These are phyloP conservation scores for Potamilus streckersoni DNA, from an alignment of 1,140 invertebrate genomes.

Conservation along the genomic window DNA sequence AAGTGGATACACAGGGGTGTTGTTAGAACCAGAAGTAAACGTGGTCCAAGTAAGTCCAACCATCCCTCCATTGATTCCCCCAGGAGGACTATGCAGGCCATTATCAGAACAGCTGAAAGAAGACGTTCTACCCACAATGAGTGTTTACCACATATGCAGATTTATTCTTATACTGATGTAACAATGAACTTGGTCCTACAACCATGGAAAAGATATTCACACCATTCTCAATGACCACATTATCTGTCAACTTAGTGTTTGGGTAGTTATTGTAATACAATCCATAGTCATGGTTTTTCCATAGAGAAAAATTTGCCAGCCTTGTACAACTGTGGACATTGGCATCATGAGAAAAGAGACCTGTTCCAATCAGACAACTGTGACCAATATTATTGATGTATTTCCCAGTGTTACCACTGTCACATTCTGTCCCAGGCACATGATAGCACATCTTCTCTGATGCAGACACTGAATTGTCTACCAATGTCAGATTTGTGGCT, in stretches of 20 bases:
- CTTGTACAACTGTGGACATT: slow-evolving; percentile 23
- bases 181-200: slow-evolving; percentile 33
- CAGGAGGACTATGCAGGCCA: background rate
- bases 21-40: slow-evolving; percentile 16
- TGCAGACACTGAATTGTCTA: slow-evolving; percentile 51
- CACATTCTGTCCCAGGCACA: slow-evolving; percentile 31
- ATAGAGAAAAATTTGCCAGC: slow-evolving; percentile 41
- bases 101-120: slow-evolving; percentile 16
- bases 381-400: slow-evolving; percentile 47
- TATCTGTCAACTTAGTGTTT: slow-evolving; percentile 25
- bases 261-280: slow-evolving; percentile 48
- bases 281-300: slow-evolving; percentile 52
- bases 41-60: slow-evolving; percentile 24
- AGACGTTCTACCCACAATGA: slow-evolving; percentile 45
- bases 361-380: slow-evolving; percentile 31
- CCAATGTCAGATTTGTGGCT: slow-evolving; percentile 33
- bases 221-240: slow-evolving; percentile 44
- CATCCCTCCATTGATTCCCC: background rate
- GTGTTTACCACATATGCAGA: slow-evolving; percentile 27
- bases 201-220: slow-evolving; percentile 46
- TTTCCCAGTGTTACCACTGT: slow-evolving; percentile 13
- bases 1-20: slow-evolving; percentile 23
- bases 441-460: slow-evolving; percentile 35
- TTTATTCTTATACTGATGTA: slow-evolving; percentile 42
- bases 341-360: slow-evolving; percentile 32